Conservation (phyloP, 2,113 vertebrate species). For the Manacus vitellinus region DNA sequence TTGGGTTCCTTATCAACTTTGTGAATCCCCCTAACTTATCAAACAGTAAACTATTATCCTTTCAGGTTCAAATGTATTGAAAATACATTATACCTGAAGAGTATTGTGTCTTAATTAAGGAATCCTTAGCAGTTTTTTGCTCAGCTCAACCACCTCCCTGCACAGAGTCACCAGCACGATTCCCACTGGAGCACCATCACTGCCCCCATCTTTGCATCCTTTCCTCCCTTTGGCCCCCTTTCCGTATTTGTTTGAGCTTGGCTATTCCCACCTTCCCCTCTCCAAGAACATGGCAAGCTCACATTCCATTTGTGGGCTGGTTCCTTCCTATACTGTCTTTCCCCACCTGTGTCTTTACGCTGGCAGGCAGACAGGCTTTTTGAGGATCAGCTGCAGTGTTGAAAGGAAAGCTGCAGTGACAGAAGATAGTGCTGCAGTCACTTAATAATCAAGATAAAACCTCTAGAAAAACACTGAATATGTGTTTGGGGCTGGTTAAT, state of each 20-base stretch:
- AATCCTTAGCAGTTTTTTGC: background rate
- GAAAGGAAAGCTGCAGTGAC: background rate
- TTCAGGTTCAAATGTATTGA: background rate
- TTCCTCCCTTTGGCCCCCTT: background rate
- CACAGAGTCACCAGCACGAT: fast-evolving
- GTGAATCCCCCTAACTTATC: background rate
- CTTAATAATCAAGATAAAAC: background rate
- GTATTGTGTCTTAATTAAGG: background rate
- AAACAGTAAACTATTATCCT: background rate
- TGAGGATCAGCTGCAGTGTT: background rate
- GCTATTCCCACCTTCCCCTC: background rate
- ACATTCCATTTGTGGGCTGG: fast-evolving
- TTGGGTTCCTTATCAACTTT: background rate
- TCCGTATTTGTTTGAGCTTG: background rate
- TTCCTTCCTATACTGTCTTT: background rate
- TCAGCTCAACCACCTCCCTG: background rate
- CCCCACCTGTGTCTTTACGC: background rate
- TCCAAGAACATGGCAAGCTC: background rate
- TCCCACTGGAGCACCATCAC: fast-evolving
- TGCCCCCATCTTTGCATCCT: fast-evolving
- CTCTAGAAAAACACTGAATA: background rate
- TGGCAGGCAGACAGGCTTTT: background rate
- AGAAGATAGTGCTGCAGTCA: background rate
- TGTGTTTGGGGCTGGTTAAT: background rate
- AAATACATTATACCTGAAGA: background rate